Conservation (phyloP, 1,140 invertebrate species). For the Galendromus occidentalis region DNA sequence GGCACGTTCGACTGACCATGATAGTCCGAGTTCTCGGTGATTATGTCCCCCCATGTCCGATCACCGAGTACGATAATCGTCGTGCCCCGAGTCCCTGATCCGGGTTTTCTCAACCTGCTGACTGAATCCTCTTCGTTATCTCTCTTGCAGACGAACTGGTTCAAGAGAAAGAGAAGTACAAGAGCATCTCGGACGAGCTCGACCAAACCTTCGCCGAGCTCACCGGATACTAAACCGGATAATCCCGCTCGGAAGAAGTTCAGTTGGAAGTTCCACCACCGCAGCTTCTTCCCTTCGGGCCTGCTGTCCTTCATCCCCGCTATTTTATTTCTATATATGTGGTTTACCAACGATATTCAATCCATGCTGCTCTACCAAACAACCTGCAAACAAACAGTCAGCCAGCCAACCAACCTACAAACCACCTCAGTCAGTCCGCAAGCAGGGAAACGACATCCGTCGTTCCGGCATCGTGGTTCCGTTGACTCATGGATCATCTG, state of each 20-base stretch:
- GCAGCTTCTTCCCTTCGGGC: neutral
- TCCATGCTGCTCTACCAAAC: neutral
- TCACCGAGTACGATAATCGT: too few relatives aligned
- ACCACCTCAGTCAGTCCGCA: neutral
- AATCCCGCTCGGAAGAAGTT: neutral
- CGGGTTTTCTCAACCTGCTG: too few relatives aligned
- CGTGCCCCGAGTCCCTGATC: too few relatives aligned
- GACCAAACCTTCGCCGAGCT: slow-evolving; percentile 94
- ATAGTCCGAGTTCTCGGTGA: too few relatives aligned
- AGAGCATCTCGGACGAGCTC: slow-evolving; percentile 95
- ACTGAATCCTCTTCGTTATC: too few relatives aligned
- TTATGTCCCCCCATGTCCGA: too few relatives aligned
- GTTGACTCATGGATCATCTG: too few relatives aligned
- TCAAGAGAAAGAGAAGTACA: slow-evolving; percentile 97
- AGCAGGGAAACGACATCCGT: too few relatives aligned
- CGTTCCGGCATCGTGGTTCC: too few relatives aligned
- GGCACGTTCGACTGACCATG: too few relatives aligned
- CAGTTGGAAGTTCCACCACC: neutral
- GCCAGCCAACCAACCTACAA: neutral
- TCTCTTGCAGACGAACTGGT: slow-evolving; percentile 83
- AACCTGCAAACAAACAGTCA: neutral
- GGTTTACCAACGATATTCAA: neutral
- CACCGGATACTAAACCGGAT: slow-evolving; percentile 56
- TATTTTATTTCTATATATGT: neutral
- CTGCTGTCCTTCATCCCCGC: neutral